phyloP scores from a whole-genome alignment of 2,888 invertebrate species.

The Cremastobaeus sp. region DNA sequence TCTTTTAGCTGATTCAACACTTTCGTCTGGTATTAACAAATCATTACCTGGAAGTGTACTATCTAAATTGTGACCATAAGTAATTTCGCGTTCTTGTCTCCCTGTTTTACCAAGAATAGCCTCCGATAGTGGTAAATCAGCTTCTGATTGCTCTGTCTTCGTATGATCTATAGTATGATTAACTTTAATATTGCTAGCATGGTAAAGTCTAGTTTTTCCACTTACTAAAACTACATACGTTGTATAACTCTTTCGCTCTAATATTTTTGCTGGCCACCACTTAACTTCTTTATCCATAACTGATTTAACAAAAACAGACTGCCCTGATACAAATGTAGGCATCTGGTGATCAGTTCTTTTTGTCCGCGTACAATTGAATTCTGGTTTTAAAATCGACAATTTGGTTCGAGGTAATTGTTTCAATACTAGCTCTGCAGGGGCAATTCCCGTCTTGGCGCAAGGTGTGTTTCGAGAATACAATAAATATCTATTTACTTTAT shows the following conservation, averaged over 20 bases:
- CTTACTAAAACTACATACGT: background rate
- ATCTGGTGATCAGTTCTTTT: background rate
- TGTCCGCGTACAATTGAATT: constrained; percentile 1
- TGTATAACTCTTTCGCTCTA: background rate
- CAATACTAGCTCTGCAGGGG: constrained; percentile 46
- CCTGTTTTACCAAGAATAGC: too few species aligned
- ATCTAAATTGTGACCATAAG: too few species aligned
- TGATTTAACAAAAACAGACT: constrained; percentile 11
- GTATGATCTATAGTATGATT: too few species aligned
- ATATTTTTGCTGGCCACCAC: constrained; percentile 41
- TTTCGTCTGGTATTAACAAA: too few species aligned
- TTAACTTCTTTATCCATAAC: constrained; percentile 24
- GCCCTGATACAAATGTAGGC: background rate
- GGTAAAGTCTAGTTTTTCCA: background rate
- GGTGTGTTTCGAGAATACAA: constrained; percentile 44
- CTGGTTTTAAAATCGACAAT: constrained; percentile 28
- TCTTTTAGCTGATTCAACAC: too few species aligned
- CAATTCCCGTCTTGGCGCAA: constrained; percentile 29
- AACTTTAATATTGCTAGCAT: background rate
- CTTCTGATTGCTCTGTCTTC: too few species aligned
- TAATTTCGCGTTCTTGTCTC: too few species aligned
- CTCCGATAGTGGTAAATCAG: too few species aligned
- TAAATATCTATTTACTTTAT: constrained; percentile 30
- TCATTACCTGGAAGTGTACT: too few species aligned
- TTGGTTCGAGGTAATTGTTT: constrained; percentile 36